Conservation (phyloP, 2,888 invertebrate genomes). For the Saturnia japonica region DNA sequence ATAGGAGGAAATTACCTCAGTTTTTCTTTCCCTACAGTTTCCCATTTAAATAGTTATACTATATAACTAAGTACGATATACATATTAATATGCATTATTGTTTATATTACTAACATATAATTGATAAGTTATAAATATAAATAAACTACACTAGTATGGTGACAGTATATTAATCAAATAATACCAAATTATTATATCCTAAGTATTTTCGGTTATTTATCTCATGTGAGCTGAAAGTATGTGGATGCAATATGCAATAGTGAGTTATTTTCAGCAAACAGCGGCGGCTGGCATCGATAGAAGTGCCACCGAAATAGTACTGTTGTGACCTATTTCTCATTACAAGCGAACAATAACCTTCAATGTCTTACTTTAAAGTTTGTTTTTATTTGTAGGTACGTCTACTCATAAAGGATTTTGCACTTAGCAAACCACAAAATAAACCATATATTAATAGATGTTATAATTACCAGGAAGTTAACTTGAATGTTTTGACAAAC, state of each 20-base stretch:
- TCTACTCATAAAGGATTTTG: constrained; percentile 26
- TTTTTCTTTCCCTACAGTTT: too few relatives aligned
- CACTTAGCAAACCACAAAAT: constrained; percentile 30
- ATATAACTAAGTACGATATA: too few relatives aligned
- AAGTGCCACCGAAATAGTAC: constrained; percentile 68
- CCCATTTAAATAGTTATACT: too few relatives aligned
- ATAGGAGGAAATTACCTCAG: too few relatives aligned
- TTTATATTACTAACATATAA: too few relatives aligned
- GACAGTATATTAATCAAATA: too few relatives aligned
- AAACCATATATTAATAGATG: constrained; percentile 16
- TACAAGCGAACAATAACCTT: constrained; percentile 42
- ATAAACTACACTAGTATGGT: too few relatives aligned
- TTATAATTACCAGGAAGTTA: constrained; percentile 17
- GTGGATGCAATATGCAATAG: constrained; percentile 69
- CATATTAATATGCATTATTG: too few relatives aligned
- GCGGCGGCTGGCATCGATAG: constrained; percentile 62
- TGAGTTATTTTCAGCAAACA: constrained; percentile 67
- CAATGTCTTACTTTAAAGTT: constrained; percentile 31
- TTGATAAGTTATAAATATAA: too few relatives aligned
- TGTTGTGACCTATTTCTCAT: constrained; percentile 68
- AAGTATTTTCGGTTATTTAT: constrained; percentile 23
- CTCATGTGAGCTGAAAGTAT: constrained; percentile 42
- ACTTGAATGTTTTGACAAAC: not conserved
- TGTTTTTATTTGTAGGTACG: constrained; percentile 31
- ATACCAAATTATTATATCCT: not conserved